phyloP scores from a whole-genome alignment of 2,888 invertebrate genomes.

The Drosophila acutilabella region DNA sequence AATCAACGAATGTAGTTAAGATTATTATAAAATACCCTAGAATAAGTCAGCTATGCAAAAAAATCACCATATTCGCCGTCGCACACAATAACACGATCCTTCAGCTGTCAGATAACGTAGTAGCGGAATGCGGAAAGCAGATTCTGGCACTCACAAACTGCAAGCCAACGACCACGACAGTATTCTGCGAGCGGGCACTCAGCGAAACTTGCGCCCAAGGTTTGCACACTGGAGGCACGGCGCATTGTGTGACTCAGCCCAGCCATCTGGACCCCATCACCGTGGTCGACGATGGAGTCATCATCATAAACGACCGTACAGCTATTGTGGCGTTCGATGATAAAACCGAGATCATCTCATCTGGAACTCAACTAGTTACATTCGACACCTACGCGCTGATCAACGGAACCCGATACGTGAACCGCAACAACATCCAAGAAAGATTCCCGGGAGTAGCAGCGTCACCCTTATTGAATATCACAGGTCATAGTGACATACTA shows the following conservation, averaged over 20 bases:
- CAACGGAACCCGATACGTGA: constrained; percentile 3
- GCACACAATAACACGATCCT: not conserved
- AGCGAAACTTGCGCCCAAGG: no score
- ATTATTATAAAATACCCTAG: constrained; percentile 11
- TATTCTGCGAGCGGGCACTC: constrained; percentile 2
- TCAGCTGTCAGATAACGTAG: not conserved
- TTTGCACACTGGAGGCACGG: constrained; percentile 1
- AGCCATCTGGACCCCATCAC: not conserved
- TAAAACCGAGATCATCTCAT: not conserved
- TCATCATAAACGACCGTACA: not conserved
- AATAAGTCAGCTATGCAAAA: not conserved
- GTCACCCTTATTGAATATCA: constrained; percentile 7
- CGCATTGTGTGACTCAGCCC: not conserved
- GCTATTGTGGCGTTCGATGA: not conserved
- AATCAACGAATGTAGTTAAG: not conserved
- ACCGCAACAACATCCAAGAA: not conserved
- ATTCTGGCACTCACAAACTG: not conserved
- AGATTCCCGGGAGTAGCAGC: not conserved
- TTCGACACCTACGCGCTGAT: not conserved
- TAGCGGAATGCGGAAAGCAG: constrained; percentile 6
- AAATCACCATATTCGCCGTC: constrained; percentile 1
- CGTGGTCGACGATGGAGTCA: not conserved
- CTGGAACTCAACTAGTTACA: not conserved
- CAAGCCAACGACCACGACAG: not conserved
- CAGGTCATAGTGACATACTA: not conserved